These are phyloP conservation scores for Troides oblongomaculatus DNA, from an alignment of 2,888 invertebrate genomes.

Conservation along the genomic window DNA sequence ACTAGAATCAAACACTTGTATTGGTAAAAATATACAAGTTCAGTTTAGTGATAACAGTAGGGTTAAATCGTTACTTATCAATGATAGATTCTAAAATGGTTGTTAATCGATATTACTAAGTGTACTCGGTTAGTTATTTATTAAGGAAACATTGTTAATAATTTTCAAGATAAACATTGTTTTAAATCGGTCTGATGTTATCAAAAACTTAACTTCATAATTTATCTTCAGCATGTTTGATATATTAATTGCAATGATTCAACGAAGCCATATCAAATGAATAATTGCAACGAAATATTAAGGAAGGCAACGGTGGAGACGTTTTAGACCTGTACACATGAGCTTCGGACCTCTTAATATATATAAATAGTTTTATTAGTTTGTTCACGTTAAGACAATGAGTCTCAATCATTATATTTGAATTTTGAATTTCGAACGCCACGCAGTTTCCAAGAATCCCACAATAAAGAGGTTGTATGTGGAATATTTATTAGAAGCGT, in stretches of 20 bases:
- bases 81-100: no score
- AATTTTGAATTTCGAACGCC: slow-evolving; percentile 28
- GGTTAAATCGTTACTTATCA: no score
- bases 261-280: slow-evolving; percentile 69
- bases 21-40: no score
- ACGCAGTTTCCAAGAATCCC: slow-evolving; percentile 26
- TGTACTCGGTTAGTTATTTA: no score
- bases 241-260: slow-evolving; percentile 50
- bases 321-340: slow-evolving; percentile 45
- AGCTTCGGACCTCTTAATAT: slow-evolving; percentile 35
- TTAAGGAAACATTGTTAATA: no score
- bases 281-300: slow-evolving; percentile 68
- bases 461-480: slow-evolving; percentile 29
- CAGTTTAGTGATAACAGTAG: no score
- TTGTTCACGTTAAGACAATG: slow-evolving; percentile 20
- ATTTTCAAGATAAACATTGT: background rate
- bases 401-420: slow-evolving; percentile 20
- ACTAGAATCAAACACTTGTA: no score
- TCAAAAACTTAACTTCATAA: slow-evolving; percentile 4
- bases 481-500: slow-evolving; percentile 27
- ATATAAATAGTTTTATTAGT: slow-evolving; percentile 25
- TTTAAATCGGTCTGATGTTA: background rate
- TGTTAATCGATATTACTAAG: no score
- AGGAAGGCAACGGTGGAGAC: slow-evolving; percentile 46
- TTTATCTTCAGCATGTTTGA: slow-evolving; percentile 16